Base-by-base conservation (phyloP, 2,797 vertebrate species). In the Eulemur rubriventer region DNA sequence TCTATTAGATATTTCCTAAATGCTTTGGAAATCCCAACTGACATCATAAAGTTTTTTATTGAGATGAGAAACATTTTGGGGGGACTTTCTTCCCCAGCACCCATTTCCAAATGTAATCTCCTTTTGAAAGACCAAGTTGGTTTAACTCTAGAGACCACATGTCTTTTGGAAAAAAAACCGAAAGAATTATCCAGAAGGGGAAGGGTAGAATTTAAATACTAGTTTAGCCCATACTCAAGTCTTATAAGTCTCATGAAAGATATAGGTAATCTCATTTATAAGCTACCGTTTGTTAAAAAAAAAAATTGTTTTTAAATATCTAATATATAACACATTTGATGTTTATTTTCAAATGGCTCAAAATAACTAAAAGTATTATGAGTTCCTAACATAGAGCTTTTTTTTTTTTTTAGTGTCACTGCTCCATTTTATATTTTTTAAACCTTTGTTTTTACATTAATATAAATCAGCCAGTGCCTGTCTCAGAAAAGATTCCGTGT, bases 281-380 rank as follows among this genome's bases (percentile, higher is more conserved):
- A 65, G 26, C n/a, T 70, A 80, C 7, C n/a, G 38, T 69, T 93
- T 61, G 63, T 65, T 3, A 26, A 52, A 11, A 0, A 7, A 16
- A 59, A 67, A n/a, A n/a, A 26, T 14, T 26, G 7, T 9, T 35
- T n/a, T 10, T 59, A 72, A 80, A 50, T 69, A 50, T 63, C 69
- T 86, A 61, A 88, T n/a, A 52, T 70, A 30, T 30, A 86, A 6
- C 7, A 59, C 18, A 50, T 46, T 87, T 11, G 1, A 33, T 33
- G 8, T 79, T 88, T 80, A 65, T 91, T 96, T 95, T 48, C 89
- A 90, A 79, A 43, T 48, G 48, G 7, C n/a, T 95, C 76, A n/a
- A 91, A 92, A 80, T 38, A 84, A 83, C 59, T 43, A 17, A 80
- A 93, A 88, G 16, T 22, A 55, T 35, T 61, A 33, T 16, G 12